Evolutionary conservation across 1,140 invertebrate genomes (phyloP).

Genomic region (Dinothrombium tinctorium): DNA sequence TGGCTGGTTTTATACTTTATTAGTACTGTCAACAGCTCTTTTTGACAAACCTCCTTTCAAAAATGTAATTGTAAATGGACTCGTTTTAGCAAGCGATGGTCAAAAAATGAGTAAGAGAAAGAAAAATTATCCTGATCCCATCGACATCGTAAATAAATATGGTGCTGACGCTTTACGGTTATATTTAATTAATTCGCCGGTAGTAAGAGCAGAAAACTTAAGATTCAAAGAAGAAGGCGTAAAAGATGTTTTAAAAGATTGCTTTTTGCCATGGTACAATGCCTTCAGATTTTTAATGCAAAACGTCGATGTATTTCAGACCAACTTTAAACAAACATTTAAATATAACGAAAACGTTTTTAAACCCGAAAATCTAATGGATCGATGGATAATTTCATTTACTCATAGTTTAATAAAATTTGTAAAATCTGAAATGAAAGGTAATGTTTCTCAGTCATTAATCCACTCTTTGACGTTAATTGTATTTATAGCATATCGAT

Average conservation of each 20-base stretch:
- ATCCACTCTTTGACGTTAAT: no score
- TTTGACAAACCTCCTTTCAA: slow-evolving; percentile 93
- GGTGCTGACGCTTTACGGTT: slow-evolving; percentile 86
- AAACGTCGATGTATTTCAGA: slow-evolving; percentile 60
- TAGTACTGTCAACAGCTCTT: slow-evolving; percentile 86
- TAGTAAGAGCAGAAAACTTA: slow-evolving; percentile 86
- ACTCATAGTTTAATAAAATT: slow-evolving; percentile 74
- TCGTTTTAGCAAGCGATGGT: slow-evolving; percentile 82
- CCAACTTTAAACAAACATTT: slow-evolving; percentile 24
- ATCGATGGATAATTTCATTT: slow-evolving; percentile 89
- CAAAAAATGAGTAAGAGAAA: slow-evolving; percentile 99
- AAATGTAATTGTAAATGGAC: slow-evolving; percentile 84
- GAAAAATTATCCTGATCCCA: slow-evolving; percentile 94
- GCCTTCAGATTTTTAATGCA: slow-evolving; percentile 86
- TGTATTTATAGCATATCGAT: slow-evolving; percentile 64
- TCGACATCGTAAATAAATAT: slow-evolving; percentile 71
- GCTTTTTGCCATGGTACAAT: slow-evolving; percentile 97
- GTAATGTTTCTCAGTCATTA: no score
- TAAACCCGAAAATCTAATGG: slow-evolving; percentile 58
- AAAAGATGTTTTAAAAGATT: slow-evolving; percentile 82
- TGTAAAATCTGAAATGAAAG: slow-evolving; percentile 72
- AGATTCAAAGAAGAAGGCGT: slow-evolving; percentile 94
- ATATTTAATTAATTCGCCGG: slow-evolving; percentile 94
- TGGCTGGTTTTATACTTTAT: slow-evolving; percentile 94
- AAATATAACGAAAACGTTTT: slow-evolving; percentile 8